Percentiles rank a stretch among this genome's conserved stretches.
These are phyloP conservation scores for Seriola rivoliana DNA, from an alignment of 2,113 vertebrate genomes.

Conservation along the genomic window DNA sequence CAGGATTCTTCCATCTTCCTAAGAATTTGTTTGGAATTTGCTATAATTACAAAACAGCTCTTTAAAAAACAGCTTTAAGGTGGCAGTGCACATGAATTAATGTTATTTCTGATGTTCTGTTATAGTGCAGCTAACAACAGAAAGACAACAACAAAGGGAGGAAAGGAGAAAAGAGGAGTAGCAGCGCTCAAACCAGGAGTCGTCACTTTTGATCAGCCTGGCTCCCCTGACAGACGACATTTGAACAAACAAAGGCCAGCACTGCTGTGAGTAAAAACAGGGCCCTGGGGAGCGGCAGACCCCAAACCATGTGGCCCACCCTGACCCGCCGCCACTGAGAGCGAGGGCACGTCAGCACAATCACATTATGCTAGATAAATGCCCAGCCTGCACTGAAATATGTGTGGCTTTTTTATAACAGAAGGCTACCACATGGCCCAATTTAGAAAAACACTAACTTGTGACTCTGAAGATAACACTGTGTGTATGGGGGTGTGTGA, in stretches of 20 bases:
- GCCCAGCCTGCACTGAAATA: constrained; percentile 58
- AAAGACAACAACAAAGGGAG: constrained; percentile 13
- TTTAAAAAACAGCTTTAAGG: background rate
- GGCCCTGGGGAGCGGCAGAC: constrained; percentile 54
- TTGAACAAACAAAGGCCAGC: constrained; percentile 67
- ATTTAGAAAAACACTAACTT: constrained; percentile 61
- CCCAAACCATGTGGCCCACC: constrained; percentile 68
- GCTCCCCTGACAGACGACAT: constrained; percentile 44
- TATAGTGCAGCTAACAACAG: background rate
- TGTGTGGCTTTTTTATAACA: constrained; percentile 73
- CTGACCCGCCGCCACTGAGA: constrained; percentile 55
- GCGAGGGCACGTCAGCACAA: constrained; percentile 71
- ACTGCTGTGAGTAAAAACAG: constrained; percentile 62
- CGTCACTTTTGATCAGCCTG: constrained; percentile 45
- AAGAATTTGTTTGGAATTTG: background rate
- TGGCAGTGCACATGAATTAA: background rate
- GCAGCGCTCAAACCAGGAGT: constrained; percentile 31
- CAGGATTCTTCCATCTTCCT: background rate
- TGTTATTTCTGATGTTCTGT: background rate
- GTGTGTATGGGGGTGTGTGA: constrained; percentile 28
- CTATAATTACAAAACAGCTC: background rate
- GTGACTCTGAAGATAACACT: constrained; percentile 64
- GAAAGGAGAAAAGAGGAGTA: constrained; percentile 26
- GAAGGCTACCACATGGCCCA: constrained; percentile 72
- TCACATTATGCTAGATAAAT: constrained; percentile 80